phyloP scores from a whole-genome alignment of 2,888 invertebrate genomes.

The Drosophila emarginata region DNA sequence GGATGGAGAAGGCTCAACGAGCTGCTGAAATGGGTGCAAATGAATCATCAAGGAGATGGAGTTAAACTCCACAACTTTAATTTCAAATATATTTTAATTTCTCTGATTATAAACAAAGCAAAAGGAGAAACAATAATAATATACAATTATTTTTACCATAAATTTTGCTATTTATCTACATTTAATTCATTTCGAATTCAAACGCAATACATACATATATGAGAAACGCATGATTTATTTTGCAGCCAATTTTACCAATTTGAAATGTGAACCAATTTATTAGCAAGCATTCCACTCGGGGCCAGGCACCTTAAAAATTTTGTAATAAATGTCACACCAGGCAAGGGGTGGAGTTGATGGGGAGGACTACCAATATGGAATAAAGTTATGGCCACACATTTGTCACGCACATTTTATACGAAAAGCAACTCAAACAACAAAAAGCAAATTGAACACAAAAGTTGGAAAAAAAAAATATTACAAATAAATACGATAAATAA shows the following conservation, averaged over 20 bases:
- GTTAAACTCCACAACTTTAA: neutral
- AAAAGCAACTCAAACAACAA: slow-evolving; percentile 34
- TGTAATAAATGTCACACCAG: slow-evolving; percentile 26
- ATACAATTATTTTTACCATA: neutral
- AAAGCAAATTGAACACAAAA: slow-evolving; percentile 18
- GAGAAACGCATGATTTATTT: slow-evolving; percentile 59
- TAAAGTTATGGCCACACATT: slow-evolving; percentile 70
- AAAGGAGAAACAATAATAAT: neutral
- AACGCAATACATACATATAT: slow-evolving; percentile 18
- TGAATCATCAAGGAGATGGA: neutral
- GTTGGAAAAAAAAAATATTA: slow-evolving; percentile 17
- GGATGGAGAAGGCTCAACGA: neutral
- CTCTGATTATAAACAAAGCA: neutral
- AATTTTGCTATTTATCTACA: slow-evolving; percentile 8
- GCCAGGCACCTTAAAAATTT: slow-evolving; percentile 17
- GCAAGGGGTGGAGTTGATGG: neutral
- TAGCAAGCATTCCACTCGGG: slow-evolving; percentile 38
- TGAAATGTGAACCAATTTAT: slow-evolving; percentile 71
- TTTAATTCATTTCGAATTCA: slow-evolving; percentile 19
- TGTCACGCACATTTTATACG: slow-evolving; percentile 51
- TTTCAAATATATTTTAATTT: neutral
- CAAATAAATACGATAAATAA: slow-evolving; percentile 65
- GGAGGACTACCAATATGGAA: slow-evolving; percentile 29
- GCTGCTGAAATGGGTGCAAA: slow-evolving; percentile 14
- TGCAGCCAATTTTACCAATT: slow-evolving; percentile 56